Evolutionary conservation across 2,797 vertebrate species (phyloP).

Genomic region (Lithobates sylvaticus): DNA sequence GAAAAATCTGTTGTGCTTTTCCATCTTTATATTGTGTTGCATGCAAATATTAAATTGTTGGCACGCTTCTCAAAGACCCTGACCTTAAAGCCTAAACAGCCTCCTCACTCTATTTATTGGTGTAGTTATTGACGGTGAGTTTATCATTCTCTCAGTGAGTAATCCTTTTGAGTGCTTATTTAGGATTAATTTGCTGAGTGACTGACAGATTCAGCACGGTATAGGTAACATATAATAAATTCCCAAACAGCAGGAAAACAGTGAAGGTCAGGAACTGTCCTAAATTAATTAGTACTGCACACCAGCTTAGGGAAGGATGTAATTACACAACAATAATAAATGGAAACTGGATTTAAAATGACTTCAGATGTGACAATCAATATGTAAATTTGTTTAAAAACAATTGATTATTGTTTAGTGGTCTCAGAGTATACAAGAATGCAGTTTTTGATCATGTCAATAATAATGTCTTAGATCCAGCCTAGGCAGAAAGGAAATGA

Average conservation of each 20-base stretch:
- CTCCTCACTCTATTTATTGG: constrained; percentile 59
- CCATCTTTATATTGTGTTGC: constrained; percentile 48
- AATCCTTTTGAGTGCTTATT: constrained; percentile 53
- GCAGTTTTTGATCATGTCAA: not conserved
- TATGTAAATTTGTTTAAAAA: constrained; percentile 30
- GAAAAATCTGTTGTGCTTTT: constrained; percentile 59
- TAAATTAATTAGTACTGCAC: constrained; percentile 48
- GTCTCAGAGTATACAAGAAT: not conserved
- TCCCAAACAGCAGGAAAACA: constrained; percentile 32
- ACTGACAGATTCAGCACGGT: constrained; percentile 40
- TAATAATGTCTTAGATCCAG: not conserved
- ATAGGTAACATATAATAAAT: not conserved
- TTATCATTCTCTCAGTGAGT: constrained; percentile 29
- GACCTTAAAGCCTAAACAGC: constrained; percentile 50
- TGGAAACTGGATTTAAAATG: not conserved
- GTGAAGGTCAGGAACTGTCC: constrained; percentile 21
- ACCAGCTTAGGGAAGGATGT: constrained; percentile 1
- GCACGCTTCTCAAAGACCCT: constrained; percentile 30
- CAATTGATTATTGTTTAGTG: constrained; percentile 25
- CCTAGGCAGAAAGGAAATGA: not conserved
- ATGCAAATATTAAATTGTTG: constrained; percentile 67
- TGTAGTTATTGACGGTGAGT: constrained; percentile 30
- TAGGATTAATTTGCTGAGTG: constrained; percentile 59
- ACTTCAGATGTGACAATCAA: constrained; percentile 25
- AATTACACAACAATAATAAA: constrained; percentile 45